These are phyloP conservation scores for Tinea pellionella DNA, from an alignment of 2,888 invertebrate species.

Conservation along the genomic window DNA sequence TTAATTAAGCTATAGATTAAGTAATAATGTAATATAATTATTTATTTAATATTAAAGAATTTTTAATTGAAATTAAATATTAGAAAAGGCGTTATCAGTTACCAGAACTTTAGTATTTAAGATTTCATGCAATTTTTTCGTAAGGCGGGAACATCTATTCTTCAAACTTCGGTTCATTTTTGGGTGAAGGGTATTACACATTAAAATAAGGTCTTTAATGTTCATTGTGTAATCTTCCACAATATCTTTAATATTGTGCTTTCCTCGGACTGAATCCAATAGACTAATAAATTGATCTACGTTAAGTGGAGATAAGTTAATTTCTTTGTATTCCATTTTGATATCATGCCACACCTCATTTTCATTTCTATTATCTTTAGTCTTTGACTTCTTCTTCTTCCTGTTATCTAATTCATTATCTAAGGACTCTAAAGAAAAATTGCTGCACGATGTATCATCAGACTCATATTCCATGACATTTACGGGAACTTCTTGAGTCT, in stretches of 20 bases:
- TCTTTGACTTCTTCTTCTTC: conserved; percentile 4
- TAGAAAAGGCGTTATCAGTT: too few relatives aligned
- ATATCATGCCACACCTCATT: conserved; percentile 17
- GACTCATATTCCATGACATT: too few relatives aligned
- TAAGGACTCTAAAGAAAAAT: not conserved
- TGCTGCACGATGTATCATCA: conserved; percentile 6
- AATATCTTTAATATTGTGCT: conserved; percentile 17
- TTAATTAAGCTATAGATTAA: too few relatives aligned
- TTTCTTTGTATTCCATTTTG: conserved; percentile 11
- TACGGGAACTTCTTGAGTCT: too few relatives aligned
- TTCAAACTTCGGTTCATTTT: conserved; percentile 15
- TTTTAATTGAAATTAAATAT: too few relatives aligned
- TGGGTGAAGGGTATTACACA: conserved; percentile 5
- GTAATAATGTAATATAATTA: too few relatives aligned
- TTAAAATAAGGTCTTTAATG: not conserved
- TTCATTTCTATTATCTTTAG: conserved; percentile 13
- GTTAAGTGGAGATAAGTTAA: conserved; percentile 7
- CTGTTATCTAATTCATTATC: not conserved
- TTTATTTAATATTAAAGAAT: too few relatives aligned
- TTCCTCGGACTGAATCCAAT: conserved; percentile 16
- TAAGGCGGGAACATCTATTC: conserved; percentile 14
- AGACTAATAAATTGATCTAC: conserved; percentile 18
- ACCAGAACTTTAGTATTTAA: too few relatives aligned
- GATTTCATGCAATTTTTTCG: conserved; percentile 10
- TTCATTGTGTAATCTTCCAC: conserved; percentile 9